Evolutionary conservation across 2,888 invertebrate species (phyloP).

Genomic region (Brachyptera putata): DNA sequence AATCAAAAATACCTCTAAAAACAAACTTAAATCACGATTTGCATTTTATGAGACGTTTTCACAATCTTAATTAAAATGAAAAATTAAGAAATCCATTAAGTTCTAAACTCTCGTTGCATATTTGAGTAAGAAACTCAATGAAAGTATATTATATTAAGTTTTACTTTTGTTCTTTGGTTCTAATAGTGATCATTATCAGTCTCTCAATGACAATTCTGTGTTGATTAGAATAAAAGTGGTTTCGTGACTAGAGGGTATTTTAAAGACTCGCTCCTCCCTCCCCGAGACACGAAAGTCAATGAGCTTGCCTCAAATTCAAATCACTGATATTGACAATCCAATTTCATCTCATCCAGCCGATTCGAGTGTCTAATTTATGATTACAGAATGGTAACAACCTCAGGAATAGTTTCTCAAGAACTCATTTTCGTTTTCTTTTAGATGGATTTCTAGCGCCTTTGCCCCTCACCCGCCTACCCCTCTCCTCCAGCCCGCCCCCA

Average conservation of each 20-base stretch:
- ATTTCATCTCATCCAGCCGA: conserved; percentile 11
- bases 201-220: conserved; percentile 12
- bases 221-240: background rate
- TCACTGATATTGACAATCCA: conserved; percentile 26
- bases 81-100: conserved; percentile 15
- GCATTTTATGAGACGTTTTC: conserved; percentile 8
- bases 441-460: conserved; percentile 4
- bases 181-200: background rate
- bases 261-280: conserved; percentile 1
- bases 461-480: background rate
- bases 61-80: conserved; percentile 19
- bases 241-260: conserved; percentile 19
- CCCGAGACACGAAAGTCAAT: conserved; percentile 16
- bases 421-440: conserved; percentile 21
- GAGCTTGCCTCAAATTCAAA: conserved; percentile 23
- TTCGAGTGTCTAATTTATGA: conserved; percentile 15
- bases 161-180: conserved; percentile 12
- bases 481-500: background rate
- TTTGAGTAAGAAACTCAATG: conserved; percentile 1
- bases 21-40: conserved; percentile 11
- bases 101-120: conserved; percentile 8
- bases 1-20: background rate
- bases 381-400: conserved; percentile 20
- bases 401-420: conserved; percentile 21
- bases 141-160: conserved; percentile 11